A percentile compares a stretch with the other conserved stretches of the same genome.
These are phyloP conservation scores for Aythya baeri DNA, from an alignment of 2,113 vertebrate species.

Conservation along the genomic window DNA sequence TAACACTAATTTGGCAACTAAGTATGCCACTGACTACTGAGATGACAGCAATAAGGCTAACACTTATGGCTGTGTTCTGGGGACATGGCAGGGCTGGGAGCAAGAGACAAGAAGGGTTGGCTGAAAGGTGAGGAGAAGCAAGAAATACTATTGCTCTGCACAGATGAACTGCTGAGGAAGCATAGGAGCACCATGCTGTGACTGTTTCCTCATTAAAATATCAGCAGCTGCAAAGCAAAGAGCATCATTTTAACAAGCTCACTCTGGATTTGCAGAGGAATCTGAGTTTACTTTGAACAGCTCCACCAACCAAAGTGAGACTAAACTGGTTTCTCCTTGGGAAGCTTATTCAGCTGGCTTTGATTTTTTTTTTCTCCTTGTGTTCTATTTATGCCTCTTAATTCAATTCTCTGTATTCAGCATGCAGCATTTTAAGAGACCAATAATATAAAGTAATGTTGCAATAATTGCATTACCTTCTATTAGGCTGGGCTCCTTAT, in stretches of 20 bases:
- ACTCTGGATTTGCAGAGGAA: not conserved
- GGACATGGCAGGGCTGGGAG: not conserved
- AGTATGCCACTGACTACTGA: not conserved
- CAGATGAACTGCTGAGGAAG: not conserved
- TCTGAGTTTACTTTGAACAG: not conserved
- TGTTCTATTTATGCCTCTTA: slow-evolving; percentile 55
- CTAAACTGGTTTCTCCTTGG: not conserved
- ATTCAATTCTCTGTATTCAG: slow-evolving; percentile 53
- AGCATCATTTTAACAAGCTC: not conserved
- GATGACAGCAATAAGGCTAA: not conserved
- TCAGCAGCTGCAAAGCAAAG: not conserved
- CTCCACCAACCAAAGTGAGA: not conserved
- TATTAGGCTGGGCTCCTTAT: slow-evolving; percentile 15
- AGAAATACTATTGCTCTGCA: not conserved
- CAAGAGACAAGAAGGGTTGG: not conserved
- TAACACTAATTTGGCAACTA: not conserved
- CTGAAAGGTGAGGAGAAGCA: not conserved
- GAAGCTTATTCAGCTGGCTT: not conserved
- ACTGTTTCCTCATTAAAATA: not conserved
- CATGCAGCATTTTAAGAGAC: slow-evolving; percentile 24
- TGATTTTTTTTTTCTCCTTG: slow-evolving; percentile 8
- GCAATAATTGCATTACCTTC: slow-evolving; percentile 45
- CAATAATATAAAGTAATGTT: slow-evolving; percentile 11
- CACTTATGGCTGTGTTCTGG: not conserved
- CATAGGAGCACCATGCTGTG: not conserved